Conservation (phyloP, 2,888 invertebrate genomes). For the Perithous albicinctus region DNA sequence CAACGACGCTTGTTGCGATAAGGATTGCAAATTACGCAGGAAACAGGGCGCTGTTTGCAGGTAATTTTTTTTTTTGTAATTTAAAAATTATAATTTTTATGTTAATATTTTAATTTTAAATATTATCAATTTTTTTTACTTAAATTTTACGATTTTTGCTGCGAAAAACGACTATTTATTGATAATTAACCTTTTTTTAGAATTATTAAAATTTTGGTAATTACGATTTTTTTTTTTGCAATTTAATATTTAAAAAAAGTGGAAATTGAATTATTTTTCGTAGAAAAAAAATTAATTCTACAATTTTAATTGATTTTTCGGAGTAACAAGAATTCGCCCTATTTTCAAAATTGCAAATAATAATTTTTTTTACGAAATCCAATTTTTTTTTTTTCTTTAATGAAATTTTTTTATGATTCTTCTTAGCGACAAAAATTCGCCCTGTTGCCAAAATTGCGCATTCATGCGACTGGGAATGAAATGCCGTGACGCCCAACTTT, state of each 20-base stretch:
- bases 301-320: too few relatives aligned
- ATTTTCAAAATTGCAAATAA: slow-evolving; percentile 97
- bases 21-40: slow-evolving; percentile 94
- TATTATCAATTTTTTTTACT: too few relatives aligned
- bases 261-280: too few relatives aligned
- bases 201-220: too few relatives aligned
- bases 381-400: background rate
- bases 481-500: slow-evolving; percentile 95
- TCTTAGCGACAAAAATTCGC: slow-evolving; percentile 96
- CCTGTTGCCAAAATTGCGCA: slow-evolving; percentile 96
- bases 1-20: slow-evolving; percentile 97
- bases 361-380: background rate
- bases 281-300: slow-evolving; percentile 89
- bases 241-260: too few relatives aligned
- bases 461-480: slow-evolving; percentile 93
- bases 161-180: too few relatives aligned
- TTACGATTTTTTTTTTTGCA: too few relatives aligned
- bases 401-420: too few relatives aligned
- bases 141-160: too few relatives aligned
- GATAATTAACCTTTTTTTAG: too few relatives aligned
- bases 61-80: too few relatives aligned
- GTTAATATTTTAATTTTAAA: slow-evolving; percentile 87
- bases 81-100: slow-evolving; percentile 88
- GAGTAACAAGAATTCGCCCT: slow-evolving; percentile 98
- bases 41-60: slow-evolving; percentile 95